Evolutionary conservation across 2,797 vertebrate species (phyloP).

Genomic region (Salarias fasciatus): DNA sequence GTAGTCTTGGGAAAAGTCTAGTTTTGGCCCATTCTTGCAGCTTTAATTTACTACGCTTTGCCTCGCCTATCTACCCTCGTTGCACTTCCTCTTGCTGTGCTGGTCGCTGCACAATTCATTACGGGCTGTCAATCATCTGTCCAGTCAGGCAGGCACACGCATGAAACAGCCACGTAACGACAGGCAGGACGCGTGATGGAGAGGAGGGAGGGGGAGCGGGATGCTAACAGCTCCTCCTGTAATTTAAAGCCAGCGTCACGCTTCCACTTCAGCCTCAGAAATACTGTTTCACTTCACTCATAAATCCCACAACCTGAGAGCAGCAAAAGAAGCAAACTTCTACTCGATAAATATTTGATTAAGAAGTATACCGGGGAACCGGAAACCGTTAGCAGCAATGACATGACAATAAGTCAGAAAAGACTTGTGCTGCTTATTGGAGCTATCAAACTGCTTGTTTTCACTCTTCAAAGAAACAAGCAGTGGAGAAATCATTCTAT

Average conservation of each 20-base stretch:
- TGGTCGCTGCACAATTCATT: conserved; percentile 53
- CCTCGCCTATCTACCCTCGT: conserved; percentile 29
- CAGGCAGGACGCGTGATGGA: conserved; percentile 26
- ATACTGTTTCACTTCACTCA: too few species aligned
- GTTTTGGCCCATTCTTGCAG: conserved; percentile 10
- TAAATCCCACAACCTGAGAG: too few species aligned
- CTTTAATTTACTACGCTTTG: conserved; percentile 51
- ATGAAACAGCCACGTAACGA: conserved; percentile 29
- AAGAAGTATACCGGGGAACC: too few species aligned
- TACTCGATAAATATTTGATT: too few species aligned
- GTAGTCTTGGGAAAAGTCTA: conserved; percentile 46
- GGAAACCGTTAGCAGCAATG: too few species aligned
- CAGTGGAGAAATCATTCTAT: too few species aligned
- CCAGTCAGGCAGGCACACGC: conserved; percentile 19
- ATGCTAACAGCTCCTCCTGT: not conserved
- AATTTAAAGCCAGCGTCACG: not conserved
- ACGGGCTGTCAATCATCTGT: conserved; percentile 56
- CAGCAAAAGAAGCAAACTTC: too few species aligned
- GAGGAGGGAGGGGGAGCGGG: conserved; percentile 7
- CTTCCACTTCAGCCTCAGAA: not conserved
- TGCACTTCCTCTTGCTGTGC: conserved; percentile 42
- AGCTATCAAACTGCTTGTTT: too few species aligned
- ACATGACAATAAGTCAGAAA: too few species aligned
- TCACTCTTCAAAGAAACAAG: too few species aligned
- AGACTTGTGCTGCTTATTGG: too few species aligned